Evolutionary conservation across 2,797 vertebrate genomes (phyloP).

Genomic region (Clamator glandarius): DNA sequence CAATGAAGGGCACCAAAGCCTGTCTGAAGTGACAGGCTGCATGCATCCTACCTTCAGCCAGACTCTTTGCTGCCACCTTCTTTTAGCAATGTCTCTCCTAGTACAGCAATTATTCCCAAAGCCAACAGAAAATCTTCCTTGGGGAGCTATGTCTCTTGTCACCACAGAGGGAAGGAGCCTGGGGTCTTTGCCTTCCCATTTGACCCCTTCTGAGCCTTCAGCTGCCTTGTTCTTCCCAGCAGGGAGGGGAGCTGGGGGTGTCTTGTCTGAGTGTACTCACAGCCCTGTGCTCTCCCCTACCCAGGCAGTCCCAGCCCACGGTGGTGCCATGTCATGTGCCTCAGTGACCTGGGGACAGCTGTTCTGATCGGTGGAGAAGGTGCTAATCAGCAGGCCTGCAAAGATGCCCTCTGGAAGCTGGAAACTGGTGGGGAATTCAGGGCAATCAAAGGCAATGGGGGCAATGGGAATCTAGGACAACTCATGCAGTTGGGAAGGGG

Average conservation of each 20-base stretch:
- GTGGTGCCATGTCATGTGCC: constrained; percentile 88
- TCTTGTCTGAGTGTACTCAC: background rate
- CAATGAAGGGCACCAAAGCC: background rate
- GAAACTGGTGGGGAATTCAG: constrained; percentile 81
- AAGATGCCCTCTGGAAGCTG: constrained; percentile 86
- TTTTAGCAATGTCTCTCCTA: background rate
- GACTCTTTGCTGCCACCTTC: background rate
- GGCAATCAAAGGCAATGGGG: background rate
- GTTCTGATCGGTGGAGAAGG: constrained; percentile 88
- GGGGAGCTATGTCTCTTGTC: background rate
- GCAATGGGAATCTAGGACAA: background rate
- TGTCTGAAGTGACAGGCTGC: background rate
- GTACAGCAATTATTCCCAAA: background rate
- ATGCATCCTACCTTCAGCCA: background rate
- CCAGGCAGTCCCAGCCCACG: constrained; percentile 85
- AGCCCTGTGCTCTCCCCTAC: background rate
- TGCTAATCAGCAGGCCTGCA: constrained; percentile 71
- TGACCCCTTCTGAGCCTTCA: background rate
- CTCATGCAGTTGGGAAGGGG: background rate
- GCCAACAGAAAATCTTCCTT: background rate
- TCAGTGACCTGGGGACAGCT: constrained; percentile 85
- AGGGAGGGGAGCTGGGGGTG: background rate
- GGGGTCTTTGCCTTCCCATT: background rate
- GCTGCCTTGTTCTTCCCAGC: background rate
- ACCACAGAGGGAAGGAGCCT: background rate